These are phyloP conservation scores for Ciconia maguari DNA, from an alignment of 2,113 vertebrate genomes.

Conservation along the genomic window DNA sequence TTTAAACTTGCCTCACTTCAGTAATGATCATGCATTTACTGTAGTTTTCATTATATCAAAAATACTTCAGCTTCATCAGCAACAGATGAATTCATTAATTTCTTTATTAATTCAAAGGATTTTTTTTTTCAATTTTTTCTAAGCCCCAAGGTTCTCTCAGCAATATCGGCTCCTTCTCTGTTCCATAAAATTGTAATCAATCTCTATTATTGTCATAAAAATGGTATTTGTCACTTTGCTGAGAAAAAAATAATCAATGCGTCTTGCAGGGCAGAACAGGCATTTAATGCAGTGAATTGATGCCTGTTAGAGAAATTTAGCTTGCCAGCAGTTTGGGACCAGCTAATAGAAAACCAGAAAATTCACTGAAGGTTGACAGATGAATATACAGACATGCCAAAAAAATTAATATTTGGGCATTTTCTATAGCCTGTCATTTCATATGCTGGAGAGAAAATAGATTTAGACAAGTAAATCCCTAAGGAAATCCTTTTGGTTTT, in stretches of 20 bases:
- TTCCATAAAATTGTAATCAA: slow-evolving; percentile 78
- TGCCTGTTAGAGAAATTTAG: slow-evolving; percentile 76
- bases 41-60: slow-evolving; percentile 16
- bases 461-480: slow-evolving; percentile 64
- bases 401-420: slow-evolving; percentile 74
- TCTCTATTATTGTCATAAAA: slow-evolving; percentile 82
- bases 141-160: slow-evolving; percentile 56
- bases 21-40: background rate
- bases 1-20: slow-evolving; percentile 26
- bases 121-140: slow-evolving; percentile 66
- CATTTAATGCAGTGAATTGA: slow-evolving; percentile 78
- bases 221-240: slow-evolving; percentile 79
- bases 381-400: slow-evolving; percentile 65
- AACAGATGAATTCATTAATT: slow-evolving; percentile 70
- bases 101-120: slow-evolving; percentile 72
- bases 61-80: slow-evolving; percentile 56
- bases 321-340: slow-evolving; percentile 74
- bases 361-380: slow-evolving; percentile 70
- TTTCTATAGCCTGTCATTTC: slow-evolving; percentile 71
- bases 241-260: slow-evolving; percentile 79
- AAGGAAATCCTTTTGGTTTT: slow-evolving; percentile 32
- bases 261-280: slow-evolving; percentile 73
- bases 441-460: slow-evolving; percentile 62
- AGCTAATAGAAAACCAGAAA: slow-evolving; percentile 77
- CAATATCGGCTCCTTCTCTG: slow-evolving; percentile 49